These are phyloP conservation scores for Passer montanus DNA, from an alignment of 2,113 vertebrate genomes.

Conservation along the genomic window DNA sequence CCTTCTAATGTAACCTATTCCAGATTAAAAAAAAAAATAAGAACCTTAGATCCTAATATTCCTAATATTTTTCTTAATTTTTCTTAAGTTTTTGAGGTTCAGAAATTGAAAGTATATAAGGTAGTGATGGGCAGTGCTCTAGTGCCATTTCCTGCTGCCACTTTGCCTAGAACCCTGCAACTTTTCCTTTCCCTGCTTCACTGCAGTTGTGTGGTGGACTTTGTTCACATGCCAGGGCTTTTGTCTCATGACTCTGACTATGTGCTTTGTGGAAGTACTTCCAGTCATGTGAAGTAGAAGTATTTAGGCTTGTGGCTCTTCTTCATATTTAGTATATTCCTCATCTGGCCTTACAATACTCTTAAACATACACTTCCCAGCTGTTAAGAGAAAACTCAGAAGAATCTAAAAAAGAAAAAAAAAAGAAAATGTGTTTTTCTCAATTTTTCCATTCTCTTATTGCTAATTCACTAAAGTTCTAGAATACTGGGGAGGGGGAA, in stretches of 20 bases:
- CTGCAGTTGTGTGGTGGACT: neutral
- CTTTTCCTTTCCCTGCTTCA: neutral
- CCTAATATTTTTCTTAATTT: neutral
- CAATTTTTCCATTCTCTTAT: neutral
- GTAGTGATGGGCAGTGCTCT: neutral
- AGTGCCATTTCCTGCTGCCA: neutral
- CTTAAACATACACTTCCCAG: neutral
- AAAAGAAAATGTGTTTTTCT: neutral
- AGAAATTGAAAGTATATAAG: neutral
- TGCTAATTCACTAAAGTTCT: neutral
- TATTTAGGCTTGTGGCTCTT: neutral
- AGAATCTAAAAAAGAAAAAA: neutral
- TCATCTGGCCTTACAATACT: neutral
- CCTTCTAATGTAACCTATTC: neutral
- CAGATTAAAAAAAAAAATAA: neutral
- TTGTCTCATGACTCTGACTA: neutral
- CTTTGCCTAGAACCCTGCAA: neutral
- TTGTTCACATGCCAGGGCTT: neutral
- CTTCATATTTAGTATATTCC: neutral
- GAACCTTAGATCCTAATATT: neutral
- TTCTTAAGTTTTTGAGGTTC: neutral
- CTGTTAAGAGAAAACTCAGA: neutral
- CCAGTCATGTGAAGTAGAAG: neutral
- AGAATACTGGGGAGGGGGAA: neutral
- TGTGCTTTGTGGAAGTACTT: neutral